Evolutionary conservation across 1,140 invertebrate genomes (phyloP).

Genomic region (Diorhabda sublineata): DNA sequence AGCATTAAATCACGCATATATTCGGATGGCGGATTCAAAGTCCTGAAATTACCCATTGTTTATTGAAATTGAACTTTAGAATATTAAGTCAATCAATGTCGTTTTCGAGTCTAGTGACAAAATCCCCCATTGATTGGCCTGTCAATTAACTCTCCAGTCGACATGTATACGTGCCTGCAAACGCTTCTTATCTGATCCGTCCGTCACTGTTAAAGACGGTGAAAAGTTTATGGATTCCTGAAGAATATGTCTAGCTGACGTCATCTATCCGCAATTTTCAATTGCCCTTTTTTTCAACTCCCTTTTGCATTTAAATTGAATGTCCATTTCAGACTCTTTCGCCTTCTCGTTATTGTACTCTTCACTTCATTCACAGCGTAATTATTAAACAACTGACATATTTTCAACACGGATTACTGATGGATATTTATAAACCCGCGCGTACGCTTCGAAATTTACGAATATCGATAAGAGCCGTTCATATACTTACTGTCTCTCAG

Average conservation of each 20-base stretch:
- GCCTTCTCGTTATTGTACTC: background rate
- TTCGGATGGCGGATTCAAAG: slow-evolving; percentile 32
- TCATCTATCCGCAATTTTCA: slow-evolving; percentile 37
- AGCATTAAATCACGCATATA: slow-evolving; percentile 36
- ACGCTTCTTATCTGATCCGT: slow-evolving; percentile 45
- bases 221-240: slow-evolving; percentile 45
- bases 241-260: slow-evolving; percentile 39
- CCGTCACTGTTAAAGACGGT: slow-evolving; percentile 37
- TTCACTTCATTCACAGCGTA: background rate
- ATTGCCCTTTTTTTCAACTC: slow-evolving; percentile 29
- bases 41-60: slow-evolving; percentile 44
- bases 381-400: background rate
- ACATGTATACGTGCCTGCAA: slow-evolving; percentile 45
- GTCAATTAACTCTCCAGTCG: slow-evolving; percentile 45
- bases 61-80: slow-evolving; percentile 44
- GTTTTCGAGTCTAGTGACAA: slow-evolving; percentile 41
- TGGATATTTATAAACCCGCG: too few relatives aligned
- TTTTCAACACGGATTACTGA: background rate
- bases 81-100: slow-evolving; percentile 47
- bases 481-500: too few relatives aligned
- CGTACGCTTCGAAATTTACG: too few relatives aligned
- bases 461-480: too few relatives aligned
- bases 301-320: slow-evolving; percentile 22
- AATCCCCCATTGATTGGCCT: slow-evolving; percentile 45
- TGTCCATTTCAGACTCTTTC: slow-evolving; percentile 11